Evolutionary conservation across 2,113 vertebrate species (phyloP).

Genomic region (Arvicanthis niloticus): DNA sequence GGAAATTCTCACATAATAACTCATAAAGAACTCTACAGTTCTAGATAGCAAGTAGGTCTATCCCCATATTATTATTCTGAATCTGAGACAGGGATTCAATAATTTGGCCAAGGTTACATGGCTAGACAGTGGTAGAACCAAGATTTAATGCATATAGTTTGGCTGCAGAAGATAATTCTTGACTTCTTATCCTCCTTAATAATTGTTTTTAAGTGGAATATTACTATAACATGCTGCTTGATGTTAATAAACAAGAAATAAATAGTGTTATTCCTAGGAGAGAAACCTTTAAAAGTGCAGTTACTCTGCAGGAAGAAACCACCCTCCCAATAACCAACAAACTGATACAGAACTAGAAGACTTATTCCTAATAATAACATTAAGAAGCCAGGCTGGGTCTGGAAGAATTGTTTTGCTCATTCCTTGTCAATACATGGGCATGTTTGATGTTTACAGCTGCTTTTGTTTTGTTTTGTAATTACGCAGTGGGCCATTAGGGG

Average conservation of each 20-base stretch:
- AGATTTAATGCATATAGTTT: background rate
- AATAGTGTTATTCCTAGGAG: background rate
- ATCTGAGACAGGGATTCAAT: background rate
- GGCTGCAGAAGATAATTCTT: background rate
- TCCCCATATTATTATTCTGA: background rate
- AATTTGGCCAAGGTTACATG: background rate
- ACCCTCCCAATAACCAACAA: background rate
- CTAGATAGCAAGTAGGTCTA: background rate
- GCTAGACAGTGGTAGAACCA: background rate
- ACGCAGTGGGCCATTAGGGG: background rate
- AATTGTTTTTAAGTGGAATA: background rate
- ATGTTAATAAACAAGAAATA: background rate
- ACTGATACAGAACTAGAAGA: background rate
- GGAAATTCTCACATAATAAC: background rate
- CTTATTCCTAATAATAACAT: conserved; percentile 25
- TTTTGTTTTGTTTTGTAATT: conserved; percentile 68
- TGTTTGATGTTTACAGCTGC: background rate
- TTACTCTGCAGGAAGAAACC: background rate
- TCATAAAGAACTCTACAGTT: background rate
- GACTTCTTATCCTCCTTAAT: background rate
- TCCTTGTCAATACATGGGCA: background rate
- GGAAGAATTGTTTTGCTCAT: background rate
- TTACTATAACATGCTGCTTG: background rate
- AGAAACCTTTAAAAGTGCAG: background rate
- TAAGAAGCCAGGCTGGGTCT: background rate